Evolutionary conservation across 2,888 invertebrate species (phyloP), one percentile per base, ranked within the genome.

Genomic region (Heliconius charithonia): DNA sequence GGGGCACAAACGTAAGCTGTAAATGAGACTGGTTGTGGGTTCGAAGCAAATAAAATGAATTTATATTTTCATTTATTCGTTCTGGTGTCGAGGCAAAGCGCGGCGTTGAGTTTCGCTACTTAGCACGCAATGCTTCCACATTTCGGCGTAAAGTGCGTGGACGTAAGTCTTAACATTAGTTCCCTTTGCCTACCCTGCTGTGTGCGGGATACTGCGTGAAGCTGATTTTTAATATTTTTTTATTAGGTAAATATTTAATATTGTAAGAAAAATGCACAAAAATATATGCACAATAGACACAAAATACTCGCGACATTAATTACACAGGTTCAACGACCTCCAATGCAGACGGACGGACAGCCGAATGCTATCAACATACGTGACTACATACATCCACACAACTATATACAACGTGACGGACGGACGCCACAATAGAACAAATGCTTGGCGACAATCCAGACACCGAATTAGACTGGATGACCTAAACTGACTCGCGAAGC

Each of bases 391-490:
- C 63, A 45, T 45, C 74, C 63, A 92, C 90, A 91, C 89, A 87
- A 77, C 79, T 37, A 37, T 37, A 37, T 37, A 37, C 37, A 10
- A 37, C 87, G 89, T 86, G 87, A 87, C 88, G 85, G 85, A 85
- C 76, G 80, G 83, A 84, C 85, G 86, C 91, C 86, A 93, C 93
- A 93, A 94, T 93, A 93, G 93, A 91, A 91, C 91, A 89, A 92
- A 91, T 89, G 90, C 87, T 93, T 94, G 94, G 94, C 93, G 88
- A 82, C 85, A 84, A 89, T 93, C 94, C 94, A 94, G 93, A 84
- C 90, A 87, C 91, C 87, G 89, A 93, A 89, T 92, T 93, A 93
- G 93, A 91, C 86, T 88, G 88, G 84, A 83, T 86, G 85, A 87
- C 86, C 86, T 85, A 84, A 79, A 80, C 81, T 82, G 81, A 83